Conservation (phyloP, 2,113 vertebrate species). For the Artemisiospiza belli region DNA sequence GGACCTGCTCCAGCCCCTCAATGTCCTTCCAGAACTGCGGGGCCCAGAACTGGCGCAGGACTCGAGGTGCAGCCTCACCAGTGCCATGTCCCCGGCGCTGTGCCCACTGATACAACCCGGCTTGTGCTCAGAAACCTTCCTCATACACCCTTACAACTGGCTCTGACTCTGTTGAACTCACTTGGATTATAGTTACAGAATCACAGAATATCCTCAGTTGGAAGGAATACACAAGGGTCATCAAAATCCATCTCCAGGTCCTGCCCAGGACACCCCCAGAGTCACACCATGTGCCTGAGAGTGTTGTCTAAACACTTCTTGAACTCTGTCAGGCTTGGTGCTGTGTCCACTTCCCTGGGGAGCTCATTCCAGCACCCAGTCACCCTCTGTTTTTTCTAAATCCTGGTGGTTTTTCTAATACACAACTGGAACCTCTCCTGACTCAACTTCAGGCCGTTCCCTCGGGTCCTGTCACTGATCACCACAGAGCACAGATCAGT, state of each 20-base stretch:
- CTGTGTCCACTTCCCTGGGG: background rate
- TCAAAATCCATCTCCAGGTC: background rate
- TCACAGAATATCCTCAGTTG: background rate
- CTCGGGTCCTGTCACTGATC: background rate
- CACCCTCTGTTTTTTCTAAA: background rate
- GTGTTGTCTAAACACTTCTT: background rate
- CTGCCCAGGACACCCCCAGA: background rate
- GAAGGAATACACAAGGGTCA: background rate
- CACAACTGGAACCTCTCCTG: background rate
- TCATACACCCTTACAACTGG: rapidly evolving
- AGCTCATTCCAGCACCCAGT: rapidly evolving
- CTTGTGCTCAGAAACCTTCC: too few species aligned
- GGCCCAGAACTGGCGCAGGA: background rate
- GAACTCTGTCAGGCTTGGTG: background rate
- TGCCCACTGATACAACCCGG: too few species aligned
- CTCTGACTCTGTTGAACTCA: background rate
- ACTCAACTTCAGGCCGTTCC: background rate
- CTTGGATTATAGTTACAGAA: background rate
- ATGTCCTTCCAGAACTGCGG: background rate
- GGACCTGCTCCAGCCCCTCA: background rate
- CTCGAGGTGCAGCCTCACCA: background rate
- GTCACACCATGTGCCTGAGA: background rate
- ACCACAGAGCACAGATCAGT: background rate
- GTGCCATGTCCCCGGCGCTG: rapidly evolving
- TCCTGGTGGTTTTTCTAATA: background rate